Evolutionary conservation across 2,888 invertebrate species (phyloP).

Genomic region (Sphinx pinastri): DNA sequence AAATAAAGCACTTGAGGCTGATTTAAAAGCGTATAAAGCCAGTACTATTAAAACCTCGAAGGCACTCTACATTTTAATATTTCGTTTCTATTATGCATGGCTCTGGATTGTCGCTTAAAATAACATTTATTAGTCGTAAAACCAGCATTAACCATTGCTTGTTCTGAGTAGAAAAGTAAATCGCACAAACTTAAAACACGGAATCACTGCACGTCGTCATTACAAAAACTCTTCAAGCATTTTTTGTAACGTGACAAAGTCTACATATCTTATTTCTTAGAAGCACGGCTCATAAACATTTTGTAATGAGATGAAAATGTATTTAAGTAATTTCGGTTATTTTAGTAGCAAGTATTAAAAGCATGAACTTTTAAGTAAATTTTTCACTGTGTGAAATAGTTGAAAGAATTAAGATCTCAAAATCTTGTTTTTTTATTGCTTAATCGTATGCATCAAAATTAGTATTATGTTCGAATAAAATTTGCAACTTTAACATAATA

Average conservation of each 20-base stretch:
- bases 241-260: too few species aligned
- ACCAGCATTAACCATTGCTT: not conserved
- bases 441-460: too few species aligned
- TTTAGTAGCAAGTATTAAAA: too few species aligned
- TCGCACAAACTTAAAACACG: not conserved
- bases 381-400: too few species aligned
- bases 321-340: not conserved
- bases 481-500: too few species aligned
- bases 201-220: too few species aligned
- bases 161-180: not conserved
- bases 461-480: too few species aligned
- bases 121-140: slow-evolving; percentile 6
- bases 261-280: too few species aligned
- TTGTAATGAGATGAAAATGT: not conserved
- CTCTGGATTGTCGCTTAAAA: not conserved
- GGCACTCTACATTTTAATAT: slow-evolving; percentile 10
- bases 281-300: not conserved
- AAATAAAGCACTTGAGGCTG: not conserved
- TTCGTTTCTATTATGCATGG: not conserved
- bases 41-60: slow-evolving; percentile 1
- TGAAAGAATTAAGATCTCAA: too few species aligned
- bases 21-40: not conserved
- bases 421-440: too few species aligned
- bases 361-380: too few species aligned
- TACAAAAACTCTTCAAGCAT: too few species aligned